Percentiles rank a stretch among this genome's conserved stretches.
phyloP scores from a whole-genome alignment of 2,113 vertebrate genomes.

The Monopterus albus region DNA sequence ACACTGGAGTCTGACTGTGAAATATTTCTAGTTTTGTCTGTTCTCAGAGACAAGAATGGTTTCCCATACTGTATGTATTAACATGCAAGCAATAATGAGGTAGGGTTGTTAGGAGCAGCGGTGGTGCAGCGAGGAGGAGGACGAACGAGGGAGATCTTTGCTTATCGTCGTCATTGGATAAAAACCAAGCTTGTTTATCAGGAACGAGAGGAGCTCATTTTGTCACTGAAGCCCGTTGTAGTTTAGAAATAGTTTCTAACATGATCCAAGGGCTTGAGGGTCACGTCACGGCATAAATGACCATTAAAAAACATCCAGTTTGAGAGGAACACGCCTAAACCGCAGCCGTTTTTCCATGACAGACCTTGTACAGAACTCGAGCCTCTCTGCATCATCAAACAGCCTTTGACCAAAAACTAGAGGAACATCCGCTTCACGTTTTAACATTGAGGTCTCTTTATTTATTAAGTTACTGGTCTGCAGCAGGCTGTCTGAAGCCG shows the following conservation, averaged over 20 bases:
- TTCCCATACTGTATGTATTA: constrained; percentile 51
- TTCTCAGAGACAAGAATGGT: constrained; percentile 43
- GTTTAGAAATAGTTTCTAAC: constrained; percentile 31
- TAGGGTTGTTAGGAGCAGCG: constrained; percentile 46
- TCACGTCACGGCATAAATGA: constrained; percentile 4
- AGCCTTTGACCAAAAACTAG: constrained; percentile 79
- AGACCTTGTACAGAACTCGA: constrained; percentile 29
- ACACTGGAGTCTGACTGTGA: constrained; percentile 58
- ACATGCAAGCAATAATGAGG: constrained; percentile 81
- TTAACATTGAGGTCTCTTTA: constrained; percentile 11
- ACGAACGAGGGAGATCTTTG: constrained; percentile 10
- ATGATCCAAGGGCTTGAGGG: constrained; percentile 36
- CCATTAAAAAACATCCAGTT: constrained; percentile 24
- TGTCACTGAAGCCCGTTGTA: constrained; percentile 12
- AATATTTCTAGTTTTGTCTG: constrained; percentile 32
- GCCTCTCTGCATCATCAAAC: constrained; percentile 67
- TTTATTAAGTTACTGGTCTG: constrained; percentile 4
- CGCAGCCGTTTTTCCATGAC: background rate
- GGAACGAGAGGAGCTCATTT: constrained; percentile 18
- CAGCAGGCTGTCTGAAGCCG: constrained; percentile 6
- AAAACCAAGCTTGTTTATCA: constrained; percentile 33
- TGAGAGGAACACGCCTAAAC: constrained; percentile 24
- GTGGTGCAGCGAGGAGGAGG: constrained; percentile 29
- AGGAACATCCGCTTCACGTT: constrained; percentile 57
- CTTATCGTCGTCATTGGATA: constrained; percentile 12